Evolutionary conservation across 2,113 vertebrate species (phyloP), one percentile per base, ranked within the genome.

Genomic region (Rostratula benghalensis): DNA sequence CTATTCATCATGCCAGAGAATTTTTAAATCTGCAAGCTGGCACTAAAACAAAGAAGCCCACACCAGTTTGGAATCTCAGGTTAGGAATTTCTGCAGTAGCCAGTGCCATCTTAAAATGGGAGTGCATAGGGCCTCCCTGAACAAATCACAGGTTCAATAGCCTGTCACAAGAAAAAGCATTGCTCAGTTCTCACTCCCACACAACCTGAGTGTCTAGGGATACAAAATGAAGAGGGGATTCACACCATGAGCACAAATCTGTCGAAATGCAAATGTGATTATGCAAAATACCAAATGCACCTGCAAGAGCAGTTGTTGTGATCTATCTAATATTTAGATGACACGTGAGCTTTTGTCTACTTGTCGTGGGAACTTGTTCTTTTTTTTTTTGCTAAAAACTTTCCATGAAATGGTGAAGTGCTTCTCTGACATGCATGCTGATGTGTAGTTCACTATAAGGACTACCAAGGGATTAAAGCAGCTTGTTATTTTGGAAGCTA

Each of bases 211-310:
- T 81, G 51, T 87, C 76, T 81, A 94, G 80, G 73, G 91, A 94
- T 67, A 21, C 46, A 74, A 89, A 89, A 81, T 33, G 54, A 74
- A 80, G 51, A 96, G 91, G 83, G 30, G 83, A 95, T 94, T 96
- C 95, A 92, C 93, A 86, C 10, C 35, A 54, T 19, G 68, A 83
- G 76, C 68, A 87, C 46, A 81, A 43, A 77, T 78, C 39, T 87
- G 89, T 78, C 68, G 63, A 95, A 83, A 97, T 96, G 93, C 93
- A 96, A 96, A 96, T 91, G 33, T 30, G 54, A 59, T 74, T 86
- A 97, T 94, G 93, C 91, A 97, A 95, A 97, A 64, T 39, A 51
- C 18, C 56, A 54, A 71, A 61, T 0, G 14, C 95, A 94, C 76
- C 89, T 95, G 93, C 86, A 87, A 78, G 68, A 91, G 50, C 6